phyloP scores from a whole-genome alignment of 1,140 invertebrate species.

The Sitobion miscanthi region DNA sequence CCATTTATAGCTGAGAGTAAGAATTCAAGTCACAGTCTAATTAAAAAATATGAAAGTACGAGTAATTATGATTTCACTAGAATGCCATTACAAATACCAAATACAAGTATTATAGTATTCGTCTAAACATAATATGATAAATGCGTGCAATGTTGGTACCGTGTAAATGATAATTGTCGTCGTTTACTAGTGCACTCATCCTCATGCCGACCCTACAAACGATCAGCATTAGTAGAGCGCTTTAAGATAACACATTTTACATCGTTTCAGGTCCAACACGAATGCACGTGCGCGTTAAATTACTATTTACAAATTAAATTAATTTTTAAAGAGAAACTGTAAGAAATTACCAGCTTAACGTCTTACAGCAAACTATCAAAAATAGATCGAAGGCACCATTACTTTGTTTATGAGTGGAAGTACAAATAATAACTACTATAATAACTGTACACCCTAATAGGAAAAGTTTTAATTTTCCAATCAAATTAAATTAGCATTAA shows the following conservation, averaged over 20 bases:
- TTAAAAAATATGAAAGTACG: not conserved
- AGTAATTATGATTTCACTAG: not conserved
- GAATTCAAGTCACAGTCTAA: not conserved
- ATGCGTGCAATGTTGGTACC: not conserved
- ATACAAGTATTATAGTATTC: not conserved
- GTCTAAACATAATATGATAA: not conserved
- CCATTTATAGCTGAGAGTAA: not conserved
- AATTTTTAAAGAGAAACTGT: constrained; percentile 19
- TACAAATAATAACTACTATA: not conserved
- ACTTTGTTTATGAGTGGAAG: not conserved
- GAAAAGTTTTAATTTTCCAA: not conserved
- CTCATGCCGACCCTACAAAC: not conserved
- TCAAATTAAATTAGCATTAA: too few relatives aligned
- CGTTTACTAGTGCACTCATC: not conserved
- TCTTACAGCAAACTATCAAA: not conserved
- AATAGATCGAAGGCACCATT: not conserved
- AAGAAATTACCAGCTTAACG: not conserved
- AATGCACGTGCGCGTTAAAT: constrained; percentile 26
- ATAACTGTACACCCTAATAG: not conserved
- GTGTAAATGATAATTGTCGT: constrained; percentile 41
- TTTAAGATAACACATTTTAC: constrained; percentile 30
- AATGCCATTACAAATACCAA: not conserved
- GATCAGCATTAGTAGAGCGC: constrained; percentile 32
- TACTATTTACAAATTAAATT: constrained; percentile 35
- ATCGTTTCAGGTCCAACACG: not conserved